A percentile compares a stretch with the other conserved stretches of the same genome.
Conservation (phyloP, 2,113 vertebrate genomes). For the Myrmophylax atrothorax region DNA sequence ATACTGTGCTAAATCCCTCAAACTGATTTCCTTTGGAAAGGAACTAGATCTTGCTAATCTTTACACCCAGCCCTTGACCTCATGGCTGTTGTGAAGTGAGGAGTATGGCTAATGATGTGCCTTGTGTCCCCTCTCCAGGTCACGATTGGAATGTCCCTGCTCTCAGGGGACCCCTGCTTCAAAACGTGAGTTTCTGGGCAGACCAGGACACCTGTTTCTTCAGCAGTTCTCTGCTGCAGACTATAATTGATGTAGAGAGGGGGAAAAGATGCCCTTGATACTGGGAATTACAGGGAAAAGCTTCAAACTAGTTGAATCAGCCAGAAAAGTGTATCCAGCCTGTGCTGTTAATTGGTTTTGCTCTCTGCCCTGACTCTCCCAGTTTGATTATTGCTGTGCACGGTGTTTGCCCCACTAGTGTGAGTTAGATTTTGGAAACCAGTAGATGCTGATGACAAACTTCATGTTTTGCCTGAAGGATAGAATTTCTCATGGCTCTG, state of each 20-base stretch:
- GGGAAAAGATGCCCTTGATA: not conserved
- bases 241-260: not conserved
- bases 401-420: not conserved
- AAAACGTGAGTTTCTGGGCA: slow-evolving; percentile 88
- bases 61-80: not conserved
- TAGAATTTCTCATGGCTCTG: slow-evolving; percentile 1
- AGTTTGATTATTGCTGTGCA: not conserved
- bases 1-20: not conserved
- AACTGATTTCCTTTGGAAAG: not conserved
- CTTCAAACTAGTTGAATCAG: not conserved
- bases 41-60: not conserved
- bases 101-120: not conserved
- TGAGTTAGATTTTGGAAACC: not conserved
- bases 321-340: not conserved
- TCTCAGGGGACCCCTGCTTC: slow-evolving; percentile 97
- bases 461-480: not conserved
- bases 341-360: not conserved
- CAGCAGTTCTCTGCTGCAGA: not conserved
- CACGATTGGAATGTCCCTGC: slow-evolving; percentile 94
- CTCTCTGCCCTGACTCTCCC: not conserved
- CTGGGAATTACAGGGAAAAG: not conserved
- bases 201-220: not conserved
- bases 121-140: slow-evolving; percentile 78
- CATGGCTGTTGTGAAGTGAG: not conserved
- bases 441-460: not conserved